Base-by-base conservation (phyloP, 2,888 invertebrate genomes). In the Erpobdella octoculata region DNA sequence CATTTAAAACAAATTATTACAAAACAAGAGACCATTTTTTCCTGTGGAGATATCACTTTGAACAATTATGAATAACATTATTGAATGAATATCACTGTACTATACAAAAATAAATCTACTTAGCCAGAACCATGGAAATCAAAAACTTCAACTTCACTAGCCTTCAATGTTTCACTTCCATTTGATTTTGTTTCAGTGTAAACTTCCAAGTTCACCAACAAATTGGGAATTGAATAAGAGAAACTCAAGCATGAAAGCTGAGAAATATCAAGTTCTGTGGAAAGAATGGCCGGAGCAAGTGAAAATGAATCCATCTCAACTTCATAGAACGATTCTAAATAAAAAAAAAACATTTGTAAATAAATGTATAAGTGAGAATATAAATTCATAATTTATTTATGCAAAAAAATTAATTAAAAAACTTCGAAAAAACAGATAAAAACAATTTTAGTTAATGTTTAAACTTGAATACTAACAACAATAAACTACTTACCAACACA, bases 401-500 rank as follows among this genome's bases (percentile, higher is more conserved):
- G n/a, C n/a, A 41, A n/a, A n/a, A n/a, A n/a, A n/a, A n/a, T n/a
- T n/a, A n/a, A n/a, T n/a, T n/a, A n/a, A n/a, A 15, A 12, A 41
- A 41, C 46, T 15, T 15, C 46, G 12, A 15, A 41, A 41, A 41
- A 12, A 15, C 12, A 41, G n/a, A 41, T n/a, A 25, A 59, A 59
- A 12, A 21, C 21, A 33, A 61, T 6, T 21, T 21, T 9, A 25
- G 18, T 41, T 41, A n/a, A n/a, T n/a, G n/a, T n/a, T n/a, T n/a
- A n/a, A n/a, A n/a, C n/a, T n/a, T n/a, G n/a, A n/a, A n/a, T n/a
- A n/a, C n/a, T n/a, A n/a, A n/a, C n/a, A n/a, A n/a, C n/a, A n/a
- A 46, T n/a, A 46, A 46, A 3, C n/a, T 21, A 3, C 38, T 21
- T 18, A 73, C 73, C 59, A 12, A 70, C 15, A 33, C 73, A 73